A percentile compares a stretch with the other conserved stretches of the same genome.
phyloP scores from a whole-genome alignment of 2,797 vertebrate genomes.

The Craterocephalus amniculus region DNA sequence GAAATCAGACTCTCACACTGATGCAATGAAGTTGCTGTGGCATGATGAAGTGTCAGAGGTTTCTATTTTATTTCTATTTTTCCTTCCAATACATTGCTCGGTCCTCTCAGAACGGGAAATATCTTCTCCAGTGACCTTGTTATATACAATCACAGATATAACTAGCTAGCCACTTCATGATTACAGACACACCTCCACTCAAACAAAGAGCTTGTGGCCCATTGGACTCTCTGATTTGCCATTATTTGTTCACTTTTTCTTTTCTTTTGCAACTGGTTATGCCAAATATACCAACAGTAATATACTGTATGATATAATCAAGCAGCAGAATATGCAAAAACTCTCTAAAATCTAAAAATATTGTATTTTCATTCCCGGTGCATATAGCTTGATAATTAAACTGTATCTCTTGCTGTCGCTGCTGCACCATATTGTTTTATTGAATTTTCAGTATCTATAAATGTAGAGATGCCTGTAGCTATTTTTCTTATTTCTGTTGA shows the following conservation, averaged over 20 bases:
- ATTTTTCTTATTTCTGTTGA: conserved; percentile 10
- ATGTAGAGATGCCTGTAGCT: background rate
- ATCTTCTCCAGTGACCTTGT: conserved; percentile 28
- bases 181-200: conserved; percentile 28
- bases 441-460: conserved; percentile 8
- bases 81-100: conserved; percentile 2
- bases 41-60: conserved; percentile 9
- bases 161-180: conserved; percentile 14
- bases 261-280: background rate
- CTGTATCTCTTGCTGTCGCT: conserved; percentile 6
- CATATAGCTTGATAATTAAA: conserved; percentile 1
- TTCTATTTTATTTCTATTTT: conserved; percentile 14
- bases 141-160: conserved; percentile 46
- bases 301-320: conserved; percentile 1
- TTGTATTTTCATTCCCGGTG: background rate
- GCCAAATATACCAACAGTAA: background rate
- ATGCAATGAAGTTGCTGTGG: conserved; percentile 20
- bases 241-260: background rate
- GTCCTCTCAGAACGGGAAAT: conserved; percentile 27
- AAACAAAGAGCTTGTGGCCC: conserved; percentile 5
- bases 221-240: conserved; percentile 10
- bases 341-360: background rate
- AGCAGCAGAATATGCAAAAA: background rate
- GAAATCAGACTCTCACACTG: conserved; percentile 12
- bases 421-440: conserved; percentile 1